Conservation (phyloP, 2,888 invertebrate genomes). For the Orgyia antiqua region DNA sequence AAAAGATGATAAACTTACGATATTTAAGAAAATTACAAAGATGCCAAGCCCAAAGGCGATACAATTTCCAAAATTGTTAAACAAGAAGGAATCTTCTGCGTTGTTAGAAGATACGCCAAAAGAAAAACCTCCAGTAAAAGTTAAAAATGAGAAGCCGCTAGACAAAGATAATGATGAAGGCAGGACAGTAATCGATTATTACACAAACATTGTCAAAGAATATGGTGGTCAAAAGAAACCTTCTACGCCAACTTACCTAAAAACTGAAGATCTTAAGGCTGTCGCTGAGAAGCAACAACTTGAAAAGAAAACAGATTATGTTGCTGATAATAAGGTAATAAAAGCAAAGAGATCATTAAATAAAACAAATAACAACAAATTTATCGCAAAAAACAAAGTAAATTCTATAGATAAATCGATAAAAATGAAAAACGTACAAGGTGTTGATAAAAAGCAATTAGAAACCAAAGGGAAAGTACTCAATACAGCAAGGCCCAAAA, state of each 20-base stretch:
- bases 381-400: slow-evolving; percentile 26
- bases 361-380: slow-evolving; percentile 32
- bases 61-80: slow-evolving; percentile 54
- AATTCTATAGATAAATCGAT: slow-evolving; percentile 29
- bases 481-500: slow-evolving; percentile 8
- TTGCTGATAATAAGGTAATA: slow-evolving; percentile 22
- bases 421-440: slow-evolving; percentile 24
- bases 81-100: slow-evolving; percentile 54
- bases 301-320: slow-evolving; percentile 38
- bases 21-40: slow-evolving; percentile 66
- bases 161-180: slow-evolving; percentile 80
- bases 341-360: slow-evolving; percentile 35
- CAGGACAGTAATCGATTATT: slow-evolving; percentile 86
- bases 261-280: slow-evolving; percentile 80
- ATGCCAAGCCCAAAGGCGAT: slow-evolving; percentile 57
- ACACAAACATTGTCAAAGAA: slow-evolving; percentile 87
- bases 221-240: slow-evolving; percentile 77
- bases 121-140: slow-evolving; percentile 26
- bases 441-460: slow-evolving; percentile 22
- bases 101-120: slow-evolving; percentile 22
- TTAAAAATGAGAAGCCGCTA: slow-evolving; percentile 37
- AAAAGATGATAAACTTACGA: slow-evolving; percentile 54
- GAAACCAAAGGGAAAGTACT: slow-evolving; percentile 23
- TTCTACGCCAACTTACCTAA: slow-evolving; percentile 75
- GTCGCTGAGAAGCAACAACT: slow-evolving; percentile 73